Evolutionary conservation across 2,888 invertebrate species (phyloP).

Genomic region (Dynastes maya): DNA sequence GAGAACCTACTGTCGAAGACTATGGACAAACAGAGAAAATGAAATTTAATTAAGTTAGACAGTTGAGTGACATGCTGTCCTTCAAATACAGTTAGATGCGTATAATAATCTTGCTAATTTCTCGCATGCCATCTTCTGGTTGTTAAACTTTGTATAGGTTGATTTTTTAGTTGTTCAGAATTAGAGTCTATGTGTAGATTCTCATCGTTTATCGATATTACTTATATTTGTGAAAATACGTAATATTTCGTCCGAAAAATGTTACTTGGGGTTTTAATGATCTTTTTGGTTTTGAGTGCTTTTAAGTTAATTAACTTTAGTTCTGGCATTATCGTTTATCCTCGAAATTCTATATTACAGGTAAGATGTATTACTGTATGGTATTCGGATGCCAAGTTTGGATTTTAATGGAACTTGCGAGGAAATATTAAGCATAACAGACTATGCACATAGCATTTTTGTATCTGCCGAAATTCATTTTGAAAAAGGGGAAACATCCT

Average conservation of each 20-base stretch:
- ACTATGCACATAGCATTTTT: no score
- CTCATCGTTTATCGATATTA: neutral
- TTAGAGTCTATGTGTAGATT: neutral
- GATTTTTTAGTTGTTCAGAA: neutral
- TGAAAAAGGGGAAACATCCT: no score
- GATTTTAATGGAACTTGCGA: no score
- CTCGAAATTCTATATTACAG: slow-evolving; percentile 32
- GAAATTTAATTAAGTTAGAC: neutral
- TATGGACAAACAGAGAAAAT: neutral
- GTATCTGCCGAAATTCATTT: no score
- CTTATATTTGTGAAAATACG: neutral
- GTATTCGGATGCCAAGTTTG: no score
- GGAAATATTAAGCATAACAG: no score
- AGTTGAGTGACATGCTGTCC: neutral
- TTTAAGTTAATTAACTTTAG: neutral
- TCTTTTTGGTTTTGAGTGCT: neutral
- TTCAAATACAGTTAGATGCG: neutral
- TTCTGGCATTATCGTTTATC: slow-evolving; percentile 1
- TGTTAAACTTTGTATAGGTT: neutral
- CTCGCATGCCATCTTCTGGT: neutral
- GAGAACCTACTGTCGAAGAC: neutral
- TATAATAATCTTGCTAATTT: neutral
- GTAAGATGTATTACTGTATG: neutral
- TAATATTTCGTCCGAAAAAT: neutral
- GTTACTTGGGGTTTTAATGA: neutral